Evolutionary conservation across 1,140 invertebrate species (phyloP).

Genomic region (Anadara kagoshimensis): DNA sequence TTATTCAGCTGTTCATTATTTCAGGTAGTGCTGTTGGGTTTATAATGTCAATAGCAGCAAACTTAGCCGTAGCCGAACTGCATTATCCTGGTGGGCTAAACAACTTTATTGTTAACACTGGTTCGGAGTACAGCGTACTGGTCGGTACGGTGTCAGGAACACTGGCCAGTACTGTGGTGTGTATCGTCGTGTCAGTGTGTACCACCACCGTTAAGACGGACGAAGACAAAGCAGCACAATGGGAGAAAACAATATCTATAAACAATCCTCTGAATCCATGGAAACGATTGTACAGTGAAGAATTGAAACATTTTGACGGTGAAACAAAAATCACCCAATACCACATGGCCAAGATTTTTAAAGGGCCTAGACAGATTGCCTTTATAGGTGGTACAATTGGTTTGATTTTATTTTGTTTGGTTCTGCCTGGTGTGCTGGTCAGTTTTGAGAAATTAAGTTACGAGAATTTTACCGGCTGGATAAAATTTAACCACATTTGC

Average conservation of each 20-base stretch:
- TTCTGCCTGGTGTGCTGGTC: conserved; percentile 53
- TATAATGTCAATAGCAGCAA: not conserved
- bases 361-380: conserved; percentile 44
- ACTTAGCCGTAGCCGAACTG: not conserved
- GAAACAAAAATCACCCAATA: conserved; percentile 4
- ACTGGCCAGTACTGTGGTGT: not conserved
- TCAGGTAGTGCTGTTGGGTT: not conserved
- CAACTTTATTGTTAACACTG: conserved; percentile 10
- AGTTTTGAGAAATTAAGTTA: conserved; percentile 45
- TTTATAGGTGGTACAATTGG: conserved; percentile 46
- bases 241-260: conserved; percentile 3
- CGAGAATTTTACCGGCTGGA: conserved; percentile 47
- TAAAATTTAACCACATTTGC: conserved; percentile 47
- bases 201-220: not conserved
- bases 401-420: conserved; percentile 45
- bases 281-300: not conserved
- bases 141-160: not conserved
- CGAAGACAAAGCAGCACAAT: conserved; percentile 18
- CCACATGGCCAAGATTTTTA: conserved; percentile 44
- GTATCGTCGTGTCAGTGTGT: not conserved
- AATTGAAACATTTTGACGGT: conserved; percentile 1
- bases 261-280: conserved; percentile 6
- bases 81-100: not conserved
- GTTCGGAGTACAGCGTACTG: conserved; percentile 1
- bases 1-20: too few species aligned